Conservation (phyloP, 2,113 vertebrate genomes). For the Lucifuga dentata region DNA sequence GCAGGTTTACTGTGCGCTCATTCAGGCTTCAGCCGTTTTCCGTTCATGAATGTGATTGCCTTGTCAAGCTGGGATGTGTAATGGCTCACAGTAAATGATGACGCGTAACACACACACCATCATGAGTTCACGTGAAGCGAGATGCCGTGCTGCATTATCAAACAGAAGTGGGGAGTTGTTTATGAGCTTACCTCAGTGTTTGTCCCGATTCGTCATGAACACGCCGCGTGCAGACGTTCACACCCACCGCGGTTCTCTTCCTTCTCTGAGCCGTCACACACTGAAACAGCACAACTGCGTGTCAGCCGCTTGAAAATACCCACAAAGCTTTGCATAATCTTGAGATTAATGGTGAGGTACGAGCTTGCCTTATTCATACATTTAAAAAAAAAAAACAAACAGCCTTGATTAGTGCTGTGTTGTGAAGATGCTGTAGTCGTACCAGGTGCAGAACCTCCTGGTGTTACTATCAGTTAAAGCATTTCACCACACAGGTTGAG, state of each 20-base stretch:
- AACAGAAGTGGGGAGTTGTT: neutral
- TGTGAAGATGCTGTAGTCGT: neutral
- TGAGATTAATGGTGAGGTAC: neutral
- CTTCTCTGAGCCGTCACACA: neutral
- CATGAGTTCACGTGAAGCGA: neutral
- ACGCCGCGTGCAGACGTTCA: neutral
- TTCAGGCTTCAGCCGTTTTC: conserved; percentile 45
- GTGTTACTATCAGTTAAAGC: neutral
- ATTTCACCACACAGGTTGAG: conserved; percentile 1
- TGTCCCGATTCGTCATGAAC: neutral
- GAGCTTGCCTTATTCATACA: neutral
- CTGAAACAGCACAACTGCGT: neutral
- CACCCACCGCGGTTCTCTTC: too few relatives aligned
- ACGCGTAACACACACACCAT: neutral
- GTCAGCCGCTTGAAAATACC: neutral
- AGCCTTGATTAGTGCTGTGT: neutral
- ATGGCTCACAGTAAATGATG: conserved; percentile 9
- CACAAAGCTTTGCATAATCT: too few relatives aligned
- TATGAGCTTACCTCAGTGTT: neutral
- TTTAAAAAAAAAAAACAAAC: too few relatives aligned
- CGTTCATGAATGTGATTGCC: conserved; percentile 40
- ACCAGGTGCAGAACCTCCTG: neutral
- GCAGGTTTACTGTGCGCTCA: conserved; percentile 40
- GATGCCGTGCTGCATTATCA: conserved; percentile 1
- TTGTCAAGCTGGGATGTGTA: conserved; percentile 14